phyloP scores from a whole-genome alignment of 1,140 invertebrate genomes.

The Heterodera carotae region DNA sequence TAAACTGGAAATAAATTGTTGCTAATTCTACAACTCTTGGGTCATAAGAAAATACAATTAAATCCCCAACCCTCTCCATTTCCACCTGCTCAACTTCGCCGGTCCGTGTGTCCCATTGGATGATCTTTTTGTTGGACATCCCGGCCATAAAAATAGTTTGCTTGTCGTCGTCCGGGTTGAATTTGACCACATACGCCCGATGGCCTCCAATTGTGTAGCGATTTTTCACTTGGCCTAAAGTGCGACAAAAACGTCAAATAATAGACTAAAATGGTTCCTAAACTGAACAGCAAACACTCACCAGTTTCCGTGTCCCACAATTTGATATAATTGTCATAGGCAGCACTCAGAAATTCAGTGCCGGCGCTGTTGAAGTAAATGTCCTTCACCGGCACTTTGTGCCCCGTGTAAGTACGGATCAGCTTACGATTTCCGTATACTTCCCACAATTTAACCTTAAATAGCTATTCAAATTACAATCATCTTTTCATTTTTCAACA shows the following conservation, averaged over 20 bases:
- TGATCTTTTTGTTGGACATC: constrained; percentile 96
- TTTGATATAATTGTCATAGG: constrained; percentile 85
- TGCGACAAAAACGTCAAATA: background rate
- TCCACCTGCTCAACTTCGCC: constrained; percentile 79
- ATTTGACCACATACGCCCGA: constrained; percentile 80
- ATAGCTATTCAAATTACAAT: constrained; percentile 16
- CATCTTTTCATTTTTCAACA: background rate
- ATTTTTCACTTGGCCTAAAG: constrained; percentile 60
- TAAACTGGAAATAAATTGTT: too few relatives aligned
- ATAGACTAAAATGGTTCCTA: too few relatives aligned
- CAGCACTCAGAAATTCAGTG: constrained; percentile 87
- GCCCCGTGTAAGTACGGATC: constrained; percentile 92
- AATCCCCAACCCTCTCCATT: too few relatives aligned
- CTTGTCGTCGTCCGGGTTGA: constrained; percentile 93
- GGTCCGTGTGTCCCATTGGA: constrained; percentile 88
- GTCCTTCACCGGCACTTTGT: constrained; percentile 93
- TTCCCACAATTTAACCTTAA: constrained; percentile 82
- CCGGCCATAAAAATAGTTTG: constrained; percentile 96
- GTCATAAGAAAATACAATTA: too few relatives aligned
- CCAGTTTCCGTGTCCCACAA: constrained; percentile 97
- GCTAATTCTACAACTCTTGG: too few relatives aligned
- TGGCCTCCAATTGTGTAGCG: constrained; percentile 61
- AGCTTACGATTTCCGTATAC: constrained; percentile 92
- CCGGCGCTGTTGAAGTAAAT: constrained; percentile 93
- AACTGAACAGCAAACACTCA: constrained; percentile 43